Percentiles rank a stretch among this genome's conserved stretches.
phyloP scores from a whole-genome alignment of 2,113 vertebrate species.

The Saccopteryx leptura region DNA sequence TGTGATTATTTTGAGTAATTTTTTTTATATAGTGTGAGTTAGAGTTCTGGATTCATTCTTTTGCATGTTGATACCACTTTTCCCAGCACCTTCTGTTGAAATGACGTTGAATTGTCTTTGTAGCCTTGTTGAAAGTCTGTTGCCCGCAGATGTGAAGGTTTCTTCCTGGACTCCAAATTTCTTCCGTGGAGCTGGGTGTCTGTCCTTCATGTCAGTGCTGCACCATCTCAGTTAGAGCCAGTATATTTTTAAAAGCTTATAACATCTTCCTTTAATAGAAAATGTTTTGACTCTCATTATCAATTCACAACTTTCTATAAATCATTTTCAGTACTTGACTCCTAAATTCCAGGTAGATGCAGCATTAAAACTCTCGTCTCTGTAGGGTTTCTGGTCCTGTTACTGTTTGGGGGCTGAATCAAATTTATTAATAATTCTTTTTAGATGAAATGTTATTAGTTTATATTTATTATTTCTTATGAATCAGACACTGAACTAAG shows the following conservation, averaged over 20 bases:
- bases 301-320: background rate
- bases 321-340: background rate
- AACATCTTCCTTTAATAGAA: slow-evolving; percentile 29
- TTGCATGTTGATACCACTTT: background rate
- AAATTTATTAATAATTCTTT: background rate
- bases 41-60: background rate
- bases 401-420: background rate
- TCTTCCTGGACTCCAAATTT: background rate
- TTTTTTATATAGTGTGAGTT: too few relatives aligned
- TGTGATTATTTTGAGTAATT: background rate
- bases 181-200: background rate
- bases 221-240: background rate
- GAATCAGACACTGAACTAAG: background rate
- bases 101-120: background rate
- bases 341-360: background rate
- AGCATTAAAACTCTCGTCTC: background rate
- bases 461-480: background rate
- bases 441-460: background rate
- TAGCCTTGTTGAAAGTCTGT: background rate
- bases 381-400: background rate
- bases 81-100: background rate
- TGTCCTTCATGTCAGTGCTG: background rate
- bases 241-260: background rate
- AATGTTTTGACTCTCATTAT: background rate
- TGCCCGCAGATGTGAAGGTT: background rate